Evolutionary conservation across 2,888 invertebrate genomes (phyloP).

Genomic region (Brachycybe producta): DNA sequence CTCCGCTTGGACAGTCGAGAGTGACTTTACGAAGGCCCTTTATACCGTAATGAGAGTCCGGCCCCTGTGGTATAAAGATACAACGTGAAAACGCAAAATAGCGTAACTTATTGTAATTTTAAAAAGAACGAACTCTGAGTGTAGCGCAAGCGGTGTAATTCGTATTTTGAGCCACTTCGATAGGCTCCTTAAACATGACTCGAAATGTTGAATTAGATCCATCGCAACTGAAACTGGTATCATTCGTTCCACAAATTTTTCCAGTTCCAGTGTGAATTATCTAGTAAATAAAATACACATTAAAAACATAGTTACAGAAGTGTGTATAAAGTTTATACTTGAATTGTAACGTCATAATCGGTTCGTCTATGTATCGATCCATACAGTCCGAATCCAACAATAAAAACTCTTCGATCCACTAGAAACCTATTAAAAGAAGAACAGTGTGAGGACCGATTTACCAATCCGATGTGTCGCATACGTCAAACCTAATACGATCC

Average conservation of each 20-base stretch:
- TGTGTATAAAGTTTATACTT: slow-evolving; percentile 30
- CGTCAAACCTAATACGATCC: slow-evolving; percentile 52
- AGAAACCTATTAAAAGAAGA: slow-evolving; percentile 45
- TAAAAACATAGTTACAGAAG: not conserved
- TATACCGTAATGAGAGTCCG: slow-evolving; percentile 75
- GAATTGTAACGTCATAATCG: slow-evolving; percentile 61
- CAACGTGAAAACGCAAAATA: not conserved
- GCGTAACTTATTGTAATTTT: not conserved
- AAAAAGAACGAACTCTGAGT: slow-evolving; percentile 46
- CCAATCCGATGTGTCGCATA: not conserved
- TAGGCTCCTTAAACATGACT: slow-evolving; percentile 70
- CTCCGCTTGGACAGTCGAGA: slow-evolving; percentile 58
- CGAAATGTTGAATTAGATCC: slow-evolving; percentile 63
- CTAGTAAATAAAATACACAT: slow-evolving; percentile 28
- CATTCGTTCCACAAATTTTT: slow-evolving; percentile 58
- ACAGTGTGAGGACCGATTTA: too few species aligned
- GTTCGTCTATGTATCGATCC: slow-evolving; percentile 63
- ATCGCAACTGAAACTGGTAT: slow-evolving; percentile 62
- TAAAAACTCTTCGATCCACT: slow-evolving; percentile 63
- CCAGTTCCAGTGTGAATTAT: slow-evolving; percentile 60
- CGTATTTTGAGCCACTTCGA: slow-evolving; percentile 62
- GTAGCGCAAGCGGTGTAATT: slow-evolving; percentile 69
- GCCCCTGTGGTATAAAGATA: slow-evolving; percentile 45
- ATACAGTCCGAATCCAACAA: slow-evolving; percentile 72
- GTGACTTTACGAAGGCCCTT: slow-evolving; percentile 62